Evolutionary conservation across 2,888 invertebrate genomes (phyloP).

Genomic region (Hypena proboscidalis): DNA sequence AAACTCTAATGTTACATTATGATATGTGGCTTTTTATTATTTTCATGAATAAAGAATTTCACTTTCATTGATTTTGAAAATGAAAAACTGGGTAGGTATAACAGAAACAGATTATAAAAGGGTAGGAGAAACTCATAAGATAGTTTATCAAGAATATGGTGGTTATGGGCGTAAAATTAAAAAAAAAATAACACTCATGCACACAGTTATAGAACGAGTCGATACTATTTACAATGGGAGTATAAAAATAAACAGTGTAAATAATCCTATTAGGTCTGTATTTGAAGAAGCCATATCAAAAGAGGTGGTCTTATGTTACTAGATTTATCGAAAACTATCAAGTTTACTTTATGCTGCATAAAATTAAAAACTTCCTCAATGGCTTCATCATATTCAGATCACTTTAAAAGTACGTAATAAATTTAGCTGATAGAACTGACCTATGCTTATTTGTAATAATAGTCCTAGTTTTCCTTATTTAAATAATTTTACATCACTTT

Average conservation of each 20-base stretch:
- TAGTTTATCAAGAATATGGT: conserved; percentile 64
- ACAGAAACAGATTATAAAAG: conserved; percentile 33
- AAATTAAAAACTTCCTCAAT: conserved; percentile 2
- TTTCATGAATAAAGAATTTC: conserved; percentile 26
- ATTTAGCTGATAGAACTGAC: background rate
- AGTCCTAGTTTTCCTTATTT: no score
- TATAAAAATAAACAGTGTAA: conserved; percentile 30
- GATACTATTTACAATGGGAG: conserved; percentile 39
- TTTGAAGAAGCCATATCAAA: conserved; percentile 56
- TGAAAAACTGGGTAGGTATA: conserved; percentile 28
- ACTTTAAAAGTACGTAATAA: background rate
- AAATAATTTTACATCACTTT: background rate
- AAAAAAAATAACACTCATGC: conserved; percentile 67
- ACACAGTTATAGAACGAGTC: conserved; percentile 47
- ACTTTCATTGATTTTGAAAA: conserved; percentile 29
- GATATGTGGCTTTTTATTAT: conserved; percentile 40
- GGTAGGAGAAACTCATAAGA: conserved; percentile 31
- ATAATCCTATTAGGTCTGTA: conserved; percentile 53
- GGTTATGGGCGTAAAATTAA: conserved; percentile 67
- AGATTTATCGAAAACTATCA: conserved; percentile 7
- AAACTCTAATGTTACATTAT: conserved; percentile 42
- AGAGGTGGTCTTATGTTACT: conserved; percentile 17
- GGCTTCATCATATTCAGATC: conserved; percentile 11
- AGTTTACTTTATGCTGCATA: conserved; percentile 1
- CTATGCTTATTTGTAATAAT: background rate